Conservation (phyloP, 2,888 invertebrate species). For the Scelioninae gen. 1 region DNA sequence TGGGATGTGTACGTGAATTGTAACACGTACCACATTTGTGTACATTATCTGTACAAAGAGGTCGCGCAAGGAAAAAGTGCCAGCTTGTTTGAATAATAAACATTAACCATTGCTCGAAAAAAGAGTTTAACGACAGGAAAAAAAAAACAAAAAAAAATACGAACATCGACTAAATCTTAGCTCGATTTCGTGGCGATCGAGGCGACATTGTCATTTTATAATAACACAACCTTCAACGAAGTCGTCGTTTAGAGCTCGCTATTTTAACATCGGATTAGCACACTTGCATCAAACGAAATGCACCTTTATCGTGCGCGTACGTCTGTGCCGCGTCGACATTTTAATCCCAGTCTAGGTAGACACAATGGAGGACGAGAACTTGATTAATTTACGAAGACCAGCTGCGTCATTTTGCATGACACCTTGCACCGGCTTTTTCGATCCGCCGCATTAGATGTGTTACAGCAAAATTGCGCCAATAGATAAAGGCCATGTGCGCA, state of each 20-base stretch:
- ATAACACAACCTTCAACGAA: slow-evolving; percentile 49
- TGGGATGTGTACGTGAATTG: slow-evolving; percentile 50
- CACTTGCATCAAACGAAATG: slow-evolving; percentile 63
- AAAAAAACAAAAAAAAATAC: neutral
- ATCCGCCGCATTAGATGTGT: slow-evolving; percentile 62
- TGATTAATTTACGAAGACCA: slow-evolving; percentile 80
- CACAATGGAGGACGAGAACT: slow-evolving; percentile 70
- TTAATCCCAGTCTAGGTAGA: slow-evolving; percentile 69
- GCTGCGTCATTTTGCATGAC: slow-evolving; percentile 76
- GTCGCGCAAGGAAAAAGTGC: neutral
- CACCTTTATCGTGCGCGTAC: slow-evolving; percentile 43
- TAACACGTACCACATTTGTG: slow-evolving; percentile 40
- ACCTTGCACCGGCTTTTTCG: slow-evolving; percentile 72
- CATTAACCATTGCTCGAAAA: neutral
- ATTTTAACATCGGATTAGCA: slow-evolving; percentile 67
- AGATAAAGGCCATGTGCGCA: slow-evolving; percentile 39
- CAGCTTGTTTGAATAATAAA: slow-evolving; percentile 36
- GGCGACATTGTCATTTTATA: slow-evolving; percentile 27
- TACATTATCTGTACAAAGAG: slow-evolving; percentile 23
- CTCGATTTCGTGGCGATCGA: neutral
- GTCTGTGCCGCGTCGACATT: slow-evolving; percentile 52
- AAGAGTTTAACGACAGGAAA: neutral
- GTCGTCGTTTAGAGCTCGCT: slow-evolving; percentile 53
- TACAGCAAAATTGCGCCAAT: slow-evolving; percentile 60
- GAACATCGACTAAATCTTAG: too few relatives aligned